Conservation (phyloP, 2,113 vertebrate species). For the Phaethon lepturus region DNA sequence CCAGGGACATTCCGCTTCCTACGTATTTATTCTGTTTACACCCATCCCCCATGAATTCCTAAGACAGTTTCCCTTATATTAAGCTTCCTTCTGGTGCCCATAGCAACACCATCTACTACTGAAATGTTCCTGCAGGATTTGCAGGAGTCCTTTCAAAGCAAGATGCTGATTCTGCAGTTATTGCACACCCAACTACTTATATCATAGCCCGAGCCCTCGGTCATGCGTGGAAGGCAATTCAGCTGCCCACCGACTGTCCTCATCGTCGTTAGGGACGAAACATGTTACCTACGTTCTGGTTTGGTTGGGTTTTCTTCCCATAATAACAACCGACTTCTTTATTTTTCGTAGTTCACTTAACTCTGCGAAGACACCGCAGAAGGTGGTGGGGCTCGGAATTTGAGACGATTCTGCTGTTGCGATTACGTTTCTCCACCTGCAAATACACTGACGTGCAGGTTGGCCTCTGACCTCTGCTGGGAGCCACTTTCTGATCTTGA, state of each 20-base stretch:
- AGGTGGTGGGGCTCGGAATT: neutral
- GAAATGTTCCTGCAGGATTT: conserved; percentile 64
- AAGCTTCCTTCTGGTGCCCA: conserved; percentile 70
- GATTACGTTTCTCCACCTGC: neutral
- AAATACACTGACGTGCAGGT: neutral
- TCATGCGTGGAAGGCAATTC: neutral
- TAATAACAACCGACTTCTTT: neutral
- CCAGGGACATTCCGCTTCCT: neutral
- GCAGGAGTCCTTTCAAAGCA: conserved; percentile 65
- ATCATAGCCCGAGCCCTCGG: neutral
- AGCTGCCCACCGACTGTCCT: neutral
- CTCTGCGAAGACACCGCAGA: neutral
- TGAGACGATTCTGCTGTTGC: neutral
- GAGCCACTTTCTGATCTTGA: neutral
- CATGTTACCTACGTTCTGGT: neutral
- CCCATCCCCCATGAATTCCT: conserved; percentile 59
- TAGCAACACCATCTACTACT: conserved; percentile 72
- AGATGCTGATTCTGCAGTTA: conserved; percentile 71
- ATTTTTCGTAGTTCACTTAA: conserved; percentile 16
- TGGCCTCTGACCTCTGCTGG: neutral
- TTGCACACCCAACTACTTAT: conserved; percentile 43
- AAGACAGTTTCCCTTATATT: conserved; percentile 40
- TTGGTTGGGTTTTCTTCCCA: conserved; percentile 13
- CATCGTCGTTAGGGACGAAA: neutral
- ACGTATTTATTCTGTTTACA: conserved; percentile 7